Evolutionary conservation across 2,113 vertebrate species (phyloP).

Genomic region (Rhea americana): DNA sequence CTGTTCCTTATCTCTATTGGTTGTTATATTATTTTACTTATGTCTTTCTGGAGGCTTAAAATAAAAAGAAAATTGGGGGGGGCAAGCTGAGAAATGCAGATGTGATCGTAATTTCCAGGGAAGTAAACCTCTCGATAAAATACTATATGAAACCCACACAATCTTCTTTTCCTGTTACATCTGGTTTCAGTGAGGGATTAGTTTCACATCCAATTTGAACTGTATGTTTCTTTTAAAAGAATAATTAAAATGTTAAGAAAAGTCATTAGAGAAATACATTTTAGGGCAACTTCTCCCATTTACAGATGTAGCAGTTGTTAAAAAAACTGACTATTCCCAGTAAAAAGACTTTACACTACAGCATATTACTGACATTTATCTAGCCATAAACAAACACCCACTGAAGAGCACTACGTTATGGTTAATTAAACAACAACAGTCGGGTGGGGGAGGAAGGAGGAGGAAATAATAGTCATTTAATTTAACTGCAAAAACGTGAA

Average conservation of each 20-base stretch:
- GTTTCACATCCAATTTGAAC: neutral
- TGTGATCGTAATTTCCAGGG: neutral
- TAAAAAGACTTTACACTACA: neutral
- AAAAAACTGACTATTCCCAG: neutral
- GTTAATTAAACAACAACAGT: slow-evolving; percentile 63
- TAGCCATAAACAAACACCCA: slow-evolving; percentile 59
- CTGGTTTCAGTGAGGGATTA: slow-evolving; percentile 9
- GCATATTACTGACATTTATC: slow-evolving; percentile 52
- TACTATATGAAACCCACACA: neutral
- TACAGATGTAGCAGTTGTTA: neutral
- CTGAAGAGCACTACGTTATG: slow-evolving; percentile 44
- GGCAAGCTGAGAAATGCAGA: neutral
- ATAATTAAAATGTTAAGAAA: neutral
- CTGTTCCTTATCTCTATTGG: neutral
- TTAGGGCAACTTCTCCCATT: neutral
- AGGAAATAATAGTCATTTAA: slow-evolving; percentile 40
- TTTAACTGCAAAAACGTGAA: slow-evolving; percentile 15
- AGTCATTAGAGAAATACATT: neutral
- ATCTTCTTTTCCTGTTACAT: neutral
- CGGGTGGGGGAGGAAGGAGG: neutral
- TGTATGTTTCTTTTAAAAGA: neutral
- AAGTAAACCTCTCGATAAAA: neutral
- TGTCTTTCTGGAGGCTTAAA: neutral
- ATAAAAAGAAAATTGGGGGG: neutral
- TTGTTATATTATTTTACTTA: neutral